These are phyloP conservation scores for fruit fly (Drosophila melanogaster) DNA, from an alignment of 1,140 invertebrate species.

Conservation along the genomic window Release_6_plus_ISO1_MT NT_033777.3:15658001-15658500, in stretches of 20 bases:
- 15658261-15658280: too few species aligned
- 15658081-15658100: conserved; percentile 41
- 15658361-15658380: not conserved
- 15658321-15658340: too few species aligned
- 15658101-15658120: conserved; percentile 63
- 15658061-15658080: conserved; percentile 21
- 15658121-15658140: conserved; percentile 59
- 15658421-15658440: conserved; percentile 17
- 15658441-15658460: conserved; percentile 76
- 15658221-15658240: conserved; percentile 6
- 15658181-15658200: conserved; percentile 7
- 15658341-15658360: too few species aligned
- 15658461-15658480: conserved; percentile 75
- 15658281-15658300: too few species aligned
- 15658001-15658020: too few species aligned
- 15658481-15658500: conserved; percentile 67
- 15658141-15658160: conserved; percentile 50
- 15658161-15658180: conserved; percentile 29
- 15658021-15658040: not conserved
- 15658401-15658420: not conserved
- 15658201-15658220: conserved; percentile 1
- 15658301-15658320: too few species aligned
- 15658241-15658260: not conserved
- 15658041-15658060: conserved; percentile 35
- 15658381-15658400: not conserved